A percentile compares a stretch with the other conserved stretches of the same genome.
Evolutionary conservation across 2,113 vertebrate species (phyloP).

Genomic region (Porphyrio hochstetteri): DNA sequence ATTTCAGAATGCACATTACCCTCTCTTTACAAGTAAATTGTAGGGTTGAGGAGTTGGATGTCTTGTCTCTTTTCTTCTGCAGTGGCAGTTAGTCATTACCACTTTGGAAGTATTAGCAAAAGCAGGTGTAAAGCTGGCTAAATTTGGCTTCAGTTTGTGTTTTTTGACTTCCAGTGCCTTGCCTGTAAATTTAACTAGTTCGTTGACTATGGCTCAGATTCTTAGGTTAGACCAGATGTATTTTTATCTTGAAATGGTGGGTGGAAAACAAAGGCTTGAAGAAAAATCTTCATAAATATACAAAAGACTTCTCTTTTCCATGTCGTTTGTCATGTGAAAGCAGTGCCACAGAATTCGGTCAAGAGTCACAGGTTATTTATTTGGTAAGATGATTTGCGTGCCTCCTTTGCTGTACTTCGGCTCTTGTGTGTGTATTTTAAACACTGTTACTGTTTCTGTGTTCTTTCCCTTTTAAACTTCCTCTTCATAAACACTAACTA

Average conservation of each 20-base stretch:
- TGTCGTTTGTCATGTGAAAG: not conserved
- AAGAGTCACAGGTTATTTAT: not conserved
- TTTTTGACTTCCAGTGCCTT: not conserved
- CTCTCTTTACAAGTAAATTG: not conserved
- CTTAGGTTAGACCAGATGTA: not conserved
- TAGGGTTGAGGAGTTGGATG: not conserved
- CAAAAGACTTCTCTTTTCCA: not conserved
- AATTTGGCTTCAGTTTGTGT: not conserved
- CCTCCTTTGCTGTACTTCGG: not conserved
- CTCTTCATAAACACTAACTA: not conserved
- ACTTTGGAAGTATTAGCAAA: not conserved
- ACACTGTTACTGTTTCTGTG: not conserved
- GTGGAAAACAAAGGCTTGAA: not conserved
- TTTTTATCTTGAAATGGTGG: not conserved
- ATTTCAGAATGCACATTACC: not conserved
- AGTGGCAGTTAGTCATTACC: not conserved
- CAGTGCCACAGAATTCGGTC: not conserved
- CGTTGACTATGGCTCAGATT: fast-evolving
- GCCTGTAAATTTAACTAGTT: not conserved
- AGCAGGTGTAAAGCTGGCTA: not conserved
- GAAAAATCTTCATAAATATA: not conserved
- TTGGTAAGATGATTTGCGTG: not conserved
- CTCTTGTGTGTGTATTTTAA: not conserved
- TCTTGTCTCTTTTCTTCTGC: not conserved
- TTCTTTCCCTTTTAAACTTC: not conserved